A percentile compares a stretch with the other conserved stretches of the same genome.
Conservation (phyloP, 2,888 invertebrate species). For the Eurytoma californica region DNA sequence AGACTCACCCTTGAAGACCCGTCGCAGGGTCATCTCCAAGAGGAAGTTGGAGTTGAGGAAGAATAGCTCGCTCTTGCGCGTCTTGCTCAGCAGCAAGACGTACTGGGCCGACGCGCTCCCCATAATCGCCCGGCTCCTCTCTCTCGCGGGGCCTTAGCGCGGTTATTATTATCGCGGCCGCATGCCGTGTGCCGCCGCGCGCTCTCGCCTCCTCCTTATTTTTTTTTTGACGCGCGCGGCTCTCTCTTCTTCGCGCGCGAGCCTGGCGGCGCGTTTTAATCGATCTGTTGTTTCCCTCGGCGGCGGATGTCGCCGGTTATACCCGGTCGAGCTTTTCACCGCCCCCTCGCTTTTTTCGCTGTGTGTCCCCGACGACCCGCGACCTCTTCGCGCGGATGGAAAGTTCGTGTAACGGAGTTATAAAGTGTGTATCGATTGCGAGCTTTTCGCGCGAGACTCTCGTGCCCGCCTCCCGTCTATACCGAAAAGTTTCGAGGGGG, state of each 20-base stretch:
- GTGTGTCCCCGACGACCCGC: background rate
- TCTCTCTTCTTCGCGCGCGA: background rate
- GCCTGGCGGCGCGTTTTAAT: background rate
- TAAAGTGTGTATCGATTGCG: slow-evolving; percentile 11
- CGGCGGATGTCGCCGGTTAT: background rate
- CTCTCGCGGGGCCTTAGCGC: background rate
- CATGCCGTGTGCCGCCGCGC: background rate
- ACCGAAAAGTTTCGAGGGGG: slow-evolving; percentile 3
- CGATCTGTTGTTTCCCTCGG: slow-evolving; percentile 20
- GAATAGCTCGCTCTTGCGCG: slow-evolving; percentile 60
- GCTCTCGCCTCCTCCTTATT: background rate
- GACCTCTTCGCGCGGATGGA: slow-evolving; percentile 20
- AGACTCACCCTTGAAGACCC: slow-evolving; percentile 64
- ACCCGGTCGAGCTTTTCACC: background rate
- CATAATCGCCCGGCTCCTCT: background rate
- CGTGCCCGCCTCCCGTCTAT: too few relatives aligned
- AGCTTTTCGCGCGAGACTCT: background rate
- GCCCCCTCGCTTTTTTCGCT: background rate
- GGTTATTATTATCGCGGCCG: slow-evolving; percentile 10
- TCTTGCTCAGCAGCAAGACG: slow-evolving; percentile 62
- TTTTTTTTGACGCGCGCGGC: background rate
- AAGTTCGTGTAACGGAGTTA: slow-evolving; percentile 33
- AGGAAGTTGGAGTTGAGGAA: slow-evolving; percentile 61
- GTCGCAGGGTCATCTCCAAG: slow-evolving; percentile 62
- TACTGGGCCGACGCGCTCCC: slow-evolving; percentile 52